Conservation (phyloP, 2,888 invertebrate genomes). For the Allacma fusca region DNA sequence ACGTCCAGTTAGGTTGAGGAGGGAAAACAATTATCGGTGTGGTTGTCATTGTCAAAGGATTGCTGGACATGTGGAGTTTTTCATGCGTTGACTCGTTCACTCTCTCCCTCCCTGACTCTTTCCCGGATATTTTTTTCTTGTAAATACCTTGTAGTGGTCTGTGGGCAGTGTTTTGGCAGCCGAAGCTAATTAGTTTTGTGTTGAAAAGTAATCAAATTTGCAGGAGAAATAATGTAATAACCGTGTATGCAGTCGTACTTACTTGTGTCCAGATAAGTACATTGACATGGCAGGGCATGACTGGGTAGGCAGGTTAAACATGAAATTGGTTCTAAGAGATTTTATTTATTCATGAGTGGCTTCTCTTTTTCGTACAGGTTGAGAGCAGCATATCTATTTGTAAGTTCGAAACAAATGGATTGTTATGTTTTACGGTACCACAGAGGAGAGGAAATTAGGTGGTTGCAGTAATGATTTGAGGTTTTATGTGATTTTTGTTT, state of each 20-base stretch:
- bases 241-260: not conserved
- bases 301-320: too few species aligned
- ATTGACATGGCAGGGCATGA: not conserved
- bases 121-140: not conserved
- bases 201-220: slow-evolving; percentile 34
- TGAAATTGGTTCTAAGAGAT: not conserved
- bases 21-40: slow-evolving; percentile 13
- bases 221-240: slow-evolving; percentile 9
- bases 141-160: slow-evolving; percentile 7
- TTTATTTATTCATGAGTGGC: slow-evolving; percentile 25
- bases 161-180: slow-evolving; percentile 18
- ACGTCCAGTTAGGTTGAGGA: too few species aligned
- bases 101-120: not conserved
- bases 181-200: slow-evolving; percentile 37
- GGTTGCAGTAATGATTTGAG: slow-evolving; percentile 29
- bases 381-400: too few species aligned
- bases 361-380: not conserved
- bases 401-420: too few species aligned
- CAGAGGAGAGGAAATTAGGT: slow-evolving; percentile 16
- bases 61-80: slow-evolving; percentile 4
- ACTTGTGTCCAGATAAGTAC: not conserved
- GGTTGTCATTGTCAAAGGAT: slow-evolving; percentile 6
- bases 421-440: too few species aligned
- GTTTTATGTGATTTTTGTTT: slow-evolving; percentile 36
- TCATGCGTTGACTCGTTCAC: not conserved